A percentile compares a stretch with the other conserved stretches of the same genome.
Conservation (phyloP, 2,113 vertebrate genomes). For the Xyrauchen texanus region DNA sequence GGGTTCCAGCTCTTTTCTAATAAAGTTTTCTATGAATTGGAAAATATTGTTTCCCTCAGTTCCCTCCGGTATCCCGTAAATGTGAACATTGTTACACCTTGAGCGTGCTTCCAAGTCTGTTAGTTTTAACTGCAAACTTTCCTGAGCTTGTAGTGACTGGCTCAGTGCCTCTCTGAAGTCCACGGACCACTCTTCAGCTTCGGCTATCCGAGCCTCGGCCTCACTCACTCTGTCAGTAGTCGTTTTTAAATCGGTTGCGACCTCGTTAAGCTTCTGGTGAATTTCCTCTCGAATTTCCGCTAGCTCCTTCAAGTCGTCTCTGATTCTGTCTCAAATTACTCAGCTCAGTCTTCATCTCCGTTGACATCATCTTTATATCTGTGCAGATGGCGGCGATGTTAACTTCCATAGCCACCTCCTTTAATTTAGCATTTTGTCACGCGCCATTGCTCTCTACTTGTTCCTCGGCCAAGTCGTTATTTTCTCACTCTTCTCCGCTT, state of each 20-base stretch:
- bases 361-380: neutral
- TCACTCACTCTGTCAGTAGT: too few species aligned
- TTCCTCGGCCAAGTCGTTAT: neutral
- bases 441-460: neutral
- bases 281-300: too few species aligned
- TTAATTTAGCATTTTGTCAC: neutral
- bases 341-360: neutral
- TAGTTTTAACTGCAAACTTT: neutral
- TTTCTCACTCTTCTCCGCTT: neutral
- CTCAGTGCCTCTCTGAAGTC: neutral
- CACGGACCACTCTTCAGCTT: too few species aligned
- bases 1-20: too few species aligned
- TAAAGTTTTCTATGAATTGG: too few species aligned
- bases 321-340: too few species aligned
- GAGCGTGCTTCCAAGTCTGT: neutral
- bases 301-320: too few species aligned
- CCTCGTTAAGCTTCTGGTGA: too few species aligned
- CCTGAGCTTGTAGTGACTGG: too few species aligned
- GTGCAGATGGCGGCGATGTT: neutral
- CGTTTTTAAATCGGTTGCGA: too few species aligned
- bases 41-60: too few species aligned
- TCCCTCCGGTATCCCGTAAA: neutral
- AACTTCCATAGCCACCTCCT: rapidly evolving
- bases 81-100: neutral
- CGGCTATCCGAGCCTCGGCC: too few species aligned